Conservation (phyloP, 30 jellyfish, hydroid and myxozoan species). For the Chrysaora quinquecirrha region DNA sequence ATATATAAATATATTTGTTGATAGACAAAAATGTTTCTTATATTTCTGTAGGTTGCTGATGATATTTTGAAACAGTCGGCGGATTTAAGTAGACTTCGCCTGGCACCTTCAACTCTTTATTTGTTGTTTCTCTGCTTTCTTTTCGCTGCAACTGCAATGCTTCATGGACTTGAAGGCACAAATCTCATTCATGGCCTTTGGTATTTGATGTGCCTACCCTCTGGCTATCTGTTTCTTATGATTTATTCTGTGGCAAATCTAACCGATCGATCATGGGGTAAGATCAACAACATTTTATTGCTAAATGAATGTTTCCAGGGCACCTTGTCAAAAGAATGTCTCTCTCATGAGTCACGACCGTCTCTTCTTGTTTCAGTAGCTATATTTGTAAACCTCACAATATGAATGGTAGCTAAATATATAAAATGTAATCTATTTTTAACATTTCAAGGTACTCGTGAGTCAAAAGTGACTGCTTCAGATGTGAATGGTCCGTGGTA, state of each 20-base stretch:
- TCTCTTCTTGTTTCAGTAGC: no score
- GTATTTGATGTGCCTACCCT: constrained; percentile 91
- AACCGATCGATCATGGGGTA: constrained; percentile 99
- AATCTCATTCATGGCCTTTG: constrained; percentile 90
- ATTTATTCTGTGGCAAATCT: constrained; percentile 88
- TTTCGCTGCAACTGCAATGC: constrained; percentile 80
- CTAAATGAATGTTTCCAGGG: not conserved
- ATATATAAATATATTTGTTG: no score
- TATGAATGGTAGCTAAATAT: no score
- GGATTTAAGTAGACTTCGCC: constrained; percentile 20
- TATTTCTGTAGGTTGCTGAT: constrained; percentile 71
- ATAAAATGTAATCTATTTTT: no score
- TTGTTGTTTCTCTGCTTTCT: constrained; percentile 78
- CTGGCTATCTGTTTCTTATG: constrained; percentile 93
- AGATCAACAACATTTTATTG: no score
- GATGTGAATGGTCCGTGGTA: constrained; percentile 64
- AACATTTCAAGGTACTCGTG: constrained; percentile 91
- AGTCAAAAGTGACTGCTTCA: constrained; percentile 42
- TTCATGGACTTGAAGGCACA: constrained; percentile 88
- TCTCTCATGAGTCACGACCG: no score
- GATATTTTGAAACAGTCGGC: constrained; percentile 74
- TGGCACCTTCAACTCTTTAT: constrained; percentile 91
- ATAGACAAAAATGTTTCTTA: not conserved
- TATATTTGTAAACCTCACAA: no score
- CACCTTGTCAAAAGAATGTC: not conserved